Conservation (phyloP, 2,113 vertebrate genomes). For the Halichoerus grypus region DNA sequence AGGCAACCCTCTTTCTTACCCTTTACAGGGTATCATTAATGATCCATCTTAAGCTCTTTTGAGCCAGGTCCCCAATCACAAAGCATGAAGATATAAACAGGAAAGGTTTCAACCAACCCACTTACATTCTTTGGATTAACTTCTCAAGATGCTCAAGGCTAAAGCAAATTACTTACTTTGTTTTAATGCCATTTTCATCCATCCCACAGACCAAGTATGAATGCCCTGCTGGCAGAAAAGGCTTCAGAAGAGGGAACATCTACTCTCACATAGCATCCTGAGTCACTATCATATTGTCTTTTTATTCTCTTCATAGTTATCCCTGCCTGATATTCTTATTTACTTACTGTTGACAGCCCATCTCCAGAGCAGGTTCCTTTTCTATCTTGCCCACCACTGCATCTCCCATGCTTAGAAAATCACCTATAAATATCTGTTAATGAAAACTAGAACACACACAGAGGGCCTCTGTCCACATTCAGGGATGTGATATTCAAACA, state of each 20-base stretch:
- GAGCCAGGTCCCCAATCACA: neutral
- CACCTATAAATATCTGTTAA: neutral
- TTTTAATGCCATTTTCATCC: conserved; percentile 7
- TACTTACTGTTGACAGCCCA: neutral
- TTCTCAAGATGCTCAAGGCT: neutral
- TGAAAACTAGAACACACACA: neutral
- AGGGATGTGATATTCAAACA: neutral
- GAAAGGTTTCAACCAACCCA: neutral
- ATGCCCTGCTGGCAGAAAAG: neutral
- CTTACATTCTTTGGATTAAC: conserved; percentile 36
- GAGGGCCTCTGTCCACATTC: neutral
- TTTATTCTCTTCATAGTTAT: neutral
- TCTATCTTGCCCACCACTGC: neutral
- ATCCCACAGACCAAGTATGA: conserved; percentile 31
- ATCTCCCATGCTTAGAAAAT: neutral
- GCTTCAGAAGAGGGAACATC: neutral
- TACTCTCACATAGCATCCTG: neutral
- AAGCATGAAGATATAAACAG: neutral
- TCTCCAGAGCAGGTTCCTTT: neutral
- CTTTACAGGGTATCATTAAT: neutral
- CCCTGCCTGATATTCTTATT: neutral
- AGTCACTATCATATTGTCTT: neutral
- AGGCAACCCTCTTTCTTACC: neutral
- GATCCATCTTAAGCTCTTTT: neutral
- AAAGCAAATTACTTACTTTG: conserved; percentile 50